Base-by-base conservation (phyloP, 1,140 invertebrate genomes). In the Leptoteleia sp. region DNA sequence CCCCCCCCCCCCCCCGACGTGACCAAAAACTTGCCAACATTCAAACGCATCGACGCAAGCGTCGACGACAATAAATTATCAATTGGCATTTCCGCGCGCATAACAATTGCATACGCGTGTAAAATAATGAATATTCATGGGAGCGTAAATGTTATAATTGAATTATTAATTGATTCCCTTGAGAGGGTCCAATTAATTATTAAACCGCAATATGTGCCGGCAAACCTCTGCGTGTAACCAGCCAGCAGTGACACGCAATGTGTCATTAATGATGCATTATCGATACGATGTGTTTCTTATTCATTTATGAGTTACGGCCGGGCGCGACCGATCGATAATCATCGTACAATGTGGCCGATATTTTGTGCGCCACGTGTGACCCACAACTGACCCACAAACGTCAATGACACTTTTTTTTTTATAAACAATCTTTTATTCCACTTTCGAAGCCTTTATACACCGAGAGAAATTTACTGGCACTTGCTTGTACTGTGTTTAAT, bases 251-350 rank as follows among this genome's bases (percentile, higher is more conserved):
- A 61, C 45, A 71, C 54, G 45, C 48, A 59, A 71, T 35, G 54
- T 52, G 54, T 71, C 47, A 71, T 61, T 71, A 61, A 59, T 71
- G 43, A 55, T 68, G 40, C 42, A 68, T 55, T 43, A 48, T 47
- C 40, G 19, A 70, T 40, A 50, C 35, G 35, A 19, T 22, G 38
- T 22, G 38, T 47, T 35, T 47, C 50, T 68, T 54, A 50, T 59
- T 47, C 50, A 43, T 45, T 43, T 55, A 57, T 29, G 25, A 42
- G 13, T 27, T 27, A 38, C 47, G 19, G 6, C 13, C 15, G 5
- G 13, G 22, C 17, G 15, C 17, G 11, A 17, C 12, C 22, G 38
- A 67, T 54, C 27, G 62, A 54, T 67, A 48, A 50, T 43, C 47
- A 25, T 12, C 8, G 33, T 5, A 19, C 47, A 42, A 40, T 64